phyloP scores from a whole-genome alignment of 2,888 invertebrate species.

The Choreutis nemorana region DNA sequence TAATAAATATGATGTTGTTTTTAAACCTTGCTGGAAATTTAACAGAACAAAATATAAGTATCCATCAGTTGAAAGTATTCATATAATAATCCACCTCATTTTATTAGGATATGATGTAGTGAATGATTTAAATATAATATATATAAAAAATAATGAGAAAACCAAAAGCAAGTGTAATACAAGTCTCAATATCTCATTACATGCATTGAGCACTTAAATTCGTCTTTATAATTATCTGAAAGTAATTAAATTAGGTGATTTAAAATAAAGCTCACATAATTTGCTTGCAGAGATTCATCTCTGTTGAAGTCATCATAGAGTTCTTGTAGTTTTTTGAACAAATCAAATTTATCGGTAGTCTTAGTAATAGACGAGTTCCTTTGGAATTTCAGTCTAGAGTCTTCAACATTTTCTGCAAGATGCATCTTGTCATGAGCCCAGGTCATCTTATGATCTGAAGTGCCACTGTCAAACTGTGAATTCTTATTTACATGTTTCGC shows the following conservation, averaged over 20 bases:
- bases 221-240: constrained; percentile 4
- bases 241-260: constrained; percentile 6
- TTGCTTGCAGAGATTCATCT: constrained; percentile 50
- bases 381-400: constrained; percentile 56
- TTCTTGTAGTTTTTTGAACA: constrained; percentile 60
- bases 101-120: neutral
- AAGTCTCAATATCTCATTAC: too few species aligned
- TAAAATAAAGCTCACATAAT: constrained; percentile 40
- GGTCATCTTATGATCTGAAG: constrained; percentile 62
- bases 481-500: constrained; percentile 60
- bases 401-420: constrained; percentile 56
- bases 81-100: constrained; percentile 2
- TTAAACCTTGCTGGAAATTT: constrained; percentile 63
- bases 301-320: constrained; percentile 54
- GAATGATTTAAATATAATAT: neutral
- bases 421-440: constrained; percentile 63
- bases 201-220: neutral
- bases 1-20: constrained; percentile 76
- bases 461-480: constrained; percentile 54
- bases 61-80: constrained; percentile 1
- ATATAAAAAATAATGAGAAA: constrained; percentile 3
- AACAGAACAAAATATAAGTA: neutral
- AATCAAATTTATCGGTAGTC: constrained; percentile 50
- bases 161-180: too few species aligned
- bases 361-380: constrained; percentile 41